Percentiles rank a stretch among this genome's conserved stretches.
These are phyloP conservation scores for Scaptomyza parva DNA, from an alignment of 2,888 invertebrate genomes.

Conservation along the genomic window DNA sequence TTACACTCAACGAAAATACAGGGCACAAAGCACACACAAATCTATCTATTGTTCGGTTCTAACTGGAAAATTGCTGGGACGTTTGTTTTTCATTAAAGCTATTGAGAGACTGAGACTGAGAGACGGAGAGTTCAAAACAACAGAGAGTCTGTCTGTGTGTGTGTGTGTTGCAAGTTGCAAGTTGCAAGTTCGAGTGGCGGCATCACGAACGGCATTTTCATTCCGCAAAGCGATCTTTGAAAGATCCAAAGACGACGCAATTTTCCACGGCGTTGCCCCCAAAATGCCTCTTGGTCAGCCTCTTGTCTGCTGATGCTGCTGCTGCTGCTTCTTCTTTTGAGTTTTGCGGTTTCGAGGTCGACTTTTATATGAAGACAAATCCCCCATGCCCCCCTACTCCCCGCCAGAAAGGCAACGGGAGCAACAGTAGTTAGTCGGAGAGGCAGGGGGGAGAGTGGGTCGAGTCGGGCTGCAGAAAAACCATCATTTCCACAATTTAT, in stretches of 20 bases:
- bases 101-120: background rate
- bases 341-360: constrained; percentile 75
- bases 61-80: constrained; percentile 77
- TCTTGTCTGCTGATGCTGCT: constrained; percentile 8
- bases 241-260: constrained; percentile 54
- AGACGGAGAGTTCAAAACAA: constrained; percentile 2
- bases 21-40: constrained; percentile 23
- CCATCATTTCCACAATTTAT: constrained; percentile 85
- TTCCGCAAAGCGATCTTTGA: constrained; percentile 71
- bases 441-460: background rate
- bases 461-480: constrained; percentile 58
- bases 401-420: constrained; percentile 27
- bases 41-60: constrained; percentile 42
- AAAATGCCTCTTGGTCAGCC: constrained; percentile 52
- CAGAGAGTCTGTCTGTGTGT: background rate
- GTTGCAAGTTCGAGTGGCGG: constrained; percentile 54
- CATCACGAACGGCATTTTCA: constrained; percentile 77
- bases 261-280: constrained; percentile 69
- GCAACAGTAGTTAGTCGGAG: background rate
- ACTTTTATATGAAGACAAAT: constrained; percentile 7
- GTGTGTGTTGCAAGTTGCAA: constrained; percentile 13
- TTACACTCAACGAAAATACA: constrained; percentile 70
- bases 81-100: constrained; percentile 76
- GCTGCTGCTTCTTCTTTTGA: constrained; percentile 3
- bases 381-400: no score